Base-by-base conservation (phyloP, 2,888 invertebrate species). In the Campaea margaritaria region DNA sequence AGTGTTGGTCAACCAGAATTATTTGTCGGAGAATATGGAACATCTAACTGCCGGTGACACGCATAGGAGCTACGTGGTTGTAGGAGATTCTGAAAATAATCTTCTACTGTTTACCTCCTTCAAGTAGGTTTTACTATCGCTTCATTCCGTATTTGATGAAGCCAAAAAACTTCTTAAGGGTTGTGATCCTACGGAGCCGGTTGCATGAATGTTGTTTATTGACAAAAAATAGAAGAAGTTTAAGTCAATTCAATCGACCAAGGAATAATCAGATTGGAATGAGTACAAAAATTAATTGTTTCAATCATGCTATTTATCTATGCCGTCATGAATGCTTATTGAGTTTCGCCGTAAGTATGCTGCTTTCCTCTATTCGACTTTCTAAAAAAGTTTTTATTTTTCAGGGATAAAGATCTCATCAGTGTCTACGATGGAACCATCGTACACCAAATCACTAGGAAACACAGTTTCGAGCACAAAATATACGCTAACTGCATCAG, bases 71-170 rank as follows among this genome's bases (percentile, higher is more conserved):
- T 89, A 92, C 58, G 76, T 96, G 14, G 73, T 96, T 55, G 92
- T 95, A 34, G 96, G 96, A 0, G 95, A 96, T 81, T 93, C 93
- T 0, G 84, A 93, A 54, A 96, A 96, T 76, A 89, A 93, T 73
- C 74, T 96, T 9, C 76, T 96, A 41, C 76, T 93, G 45, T 90
- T 94, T 55, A 87, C 91, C 58, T 86, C 90, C 70, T 93, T 94
- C 75, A 89, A 87, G 95, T 95, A 87, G 86, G 91, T 60, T 27
- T 28, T 21, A 5, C 2, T 5, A 21, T 21, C 21, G 21, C 21
- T 21, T 21, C 3, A 21, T 21, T 21, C 2, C 3, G 2, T 3
- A 21, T 21, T 21, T 21, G 21, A 21, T 21, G 21, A 5, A 3
- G 21, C 5, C 21, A 21, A 21, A 5, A 21, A 3, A 2, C 5